A percentile compares a stretch with the other conserved stretches of the same genome.
phyloP scores from a whole-genome alignment of 2,888 invertebrate genomes.

The Orchestes rusci region DNA sequence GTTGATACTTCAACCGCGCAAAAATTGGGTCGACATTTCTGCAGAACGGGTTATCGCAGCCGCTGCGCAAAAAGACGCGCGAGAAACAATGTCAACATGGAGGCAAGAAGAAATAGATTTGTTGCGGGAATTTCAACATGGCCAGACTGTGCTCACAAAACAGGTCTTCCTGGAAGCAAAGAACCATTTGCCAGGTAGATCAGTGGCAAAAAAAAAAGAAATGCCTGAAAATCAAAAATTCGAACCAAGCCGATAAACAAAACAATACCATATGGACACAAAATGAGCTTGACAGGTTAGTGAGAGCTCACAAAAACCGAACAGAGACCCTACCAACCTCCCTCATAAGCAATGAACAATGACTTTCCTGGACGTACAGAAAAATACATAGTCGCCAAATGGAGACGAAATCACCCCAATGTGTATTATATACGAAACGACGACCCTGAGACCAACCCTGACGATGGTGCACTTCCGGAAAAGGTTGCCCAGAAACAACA shows the following conservation, averaged over 20 bases:
- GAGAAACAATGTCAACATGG: background rate
- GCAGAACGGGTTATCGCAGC: too few relatives aligned
- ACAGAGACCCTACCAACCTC: constrained; percentile 1
- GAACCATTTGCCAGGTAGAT: background rate
- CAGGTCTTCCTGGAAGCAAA: background rate
- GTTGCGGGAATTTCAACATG: constrained; percentile 1
- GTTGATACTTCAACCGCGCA: too few relatives aligned
- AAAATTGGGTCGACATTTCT: too few relatives aligned
- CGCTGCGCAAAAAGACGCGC: background rate
- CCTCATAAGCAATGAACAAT: background rate
- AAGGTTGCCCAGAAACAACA: background rate
- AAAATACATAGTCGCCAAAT: constrained; percentile 1
- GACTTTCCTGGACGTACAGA: background rate
- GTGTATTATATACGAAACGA: too few relatives aligned
- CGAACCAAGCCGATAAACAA: background rate
- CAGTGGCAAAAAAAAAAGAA: constrained; percentile 4
- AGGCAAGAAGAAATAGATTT: constrained; percentile 2
- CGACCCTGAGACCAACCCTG: constrained; percentile 1
- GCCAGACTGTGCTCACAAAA: background rate
- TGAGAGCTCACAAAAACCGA: background rate
- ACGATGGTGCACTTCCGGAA: background rate
- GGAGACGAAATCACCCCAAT: too few relatives aligned
- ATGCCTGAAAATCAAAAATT: background rate
- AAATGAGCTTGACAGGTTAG: background rate
- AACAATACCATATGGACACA: too few relatives aligned